Conservation (phyloP, 2,113 vertebrate species). For the Cyprinus carpio region DNA sequence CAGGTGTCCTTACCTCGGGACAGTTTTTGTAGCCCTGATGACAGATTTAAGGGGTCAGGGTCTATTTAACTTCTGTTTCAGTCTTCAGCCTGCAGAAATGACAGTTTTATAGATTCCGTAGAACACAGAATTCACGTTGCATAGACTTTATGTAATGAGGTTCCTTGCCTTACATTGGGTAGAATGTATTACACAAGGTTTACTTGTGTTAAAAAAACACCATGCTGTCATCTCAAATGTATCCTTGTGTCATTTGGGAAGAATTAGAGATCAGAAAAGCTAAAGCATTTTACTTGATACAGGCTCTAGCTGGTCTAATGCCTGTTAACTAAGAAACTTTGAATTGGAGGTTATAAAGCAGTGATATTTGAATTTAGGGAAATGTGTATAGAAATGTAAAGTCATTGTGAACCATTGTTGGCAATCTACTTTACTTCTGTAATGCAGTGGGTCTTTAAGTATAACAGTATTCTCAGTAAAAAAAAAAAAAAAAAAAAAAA, state of each 20-base stretch:
- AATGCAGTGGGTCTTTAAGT: neutral
- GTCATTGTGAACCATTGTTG: neutral
- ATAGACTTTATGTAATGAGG: neutral
- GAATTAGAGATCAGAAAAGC: neutral
- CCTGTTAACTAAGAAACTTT: neutral
- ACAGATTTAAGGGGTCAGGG: conserved; percentile 19
- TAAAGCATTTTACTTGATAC: neutral
- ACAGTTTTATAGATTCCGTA: neutral
- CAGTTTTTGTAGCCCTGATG: conserved; percentile 16
- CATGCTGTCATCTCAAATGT: neutral
- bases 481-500: too few relatives aligned
- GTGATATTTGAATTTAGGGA: neutral
- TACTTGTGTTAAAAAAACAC: neutral
- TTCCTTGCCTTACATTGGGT: neutral
- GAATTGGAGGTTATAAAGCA: neutral
- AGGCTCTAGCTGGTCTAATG: neutral
- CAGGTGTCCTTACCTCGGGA: conserved; percentile 42
- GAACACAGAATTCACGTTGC: neutral
- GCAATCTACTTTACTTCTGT: neutral
- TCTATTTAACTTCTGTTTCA: neutral
- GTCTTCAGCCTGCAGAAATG: neutral
- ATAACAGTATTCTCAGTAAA: too few relatives aligned
- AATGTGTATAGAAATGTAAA: neutral
- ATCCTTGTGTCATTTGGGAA: neutral
- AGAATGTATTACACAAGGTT: neutral